A percentile compares a stretch with the other conserved stretches of the same genome.
phyloP scores from a whole-genome alignment of 1,140 invertebrate species.

The Radopholus similis region DNA sequence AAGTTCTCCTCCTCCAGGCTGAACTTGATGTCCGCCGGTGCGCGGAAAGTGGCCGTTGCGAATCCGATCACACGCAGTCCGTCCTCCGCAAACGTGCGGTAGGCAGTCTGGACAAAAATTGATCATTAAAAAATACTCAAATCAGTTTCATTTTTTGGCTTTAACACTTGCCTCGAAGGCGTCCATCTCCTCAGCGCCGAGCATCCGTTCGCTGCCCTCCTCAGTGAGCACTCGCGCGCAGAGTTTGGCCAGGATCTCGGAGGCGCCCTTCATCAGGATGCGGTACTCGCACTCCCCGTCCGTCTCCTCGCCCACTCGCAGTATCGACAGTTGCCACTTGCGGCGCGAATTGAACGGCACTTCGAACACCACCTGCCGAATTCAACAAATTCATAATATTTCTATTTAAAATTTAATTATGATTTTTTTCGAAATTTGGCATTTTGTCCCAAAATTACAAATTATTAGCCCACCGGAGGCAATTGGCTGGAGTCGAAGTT shows the following conservation, averaged over 20 bases:
- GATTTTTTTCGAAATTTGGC: neutral
- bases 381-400: too few relatives aligned
- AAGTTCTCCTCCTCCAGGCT: slow-evolving; percentile 40
- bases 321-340: slow-evolving; percentile 53
- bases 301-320: slow-evolving; percentile 11
- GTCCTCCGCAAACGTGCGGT: slow-evolving; percentile 14
- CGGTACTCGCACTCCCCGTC: slow-evolving; percentile 38
- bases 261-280: slow-evolving; percentile 53
- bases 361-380: slow-evolving; percentile 55
- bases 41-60: slow-evolving; percentile 39
- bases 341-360: slow-evolving; percentile 56
- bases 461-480: too few relatives aligned
- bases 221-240: slow-evolving; percentile 39
- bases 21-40: slow-evolving; percentile 32
- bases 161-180: slow-evolving; percentile 28
- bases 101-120: too few relatives aligned
- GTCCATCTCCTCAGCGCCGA: slow-evolving; percentile 24
- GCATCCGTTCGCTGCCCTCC: slow-evolving; percentile 6
- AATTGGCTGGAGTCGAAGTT: too few relatives aligned
- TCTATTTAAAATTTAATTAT: neutral
- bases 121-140: too few relatives aligned
- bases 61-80: slow-evolving; percentile 55
- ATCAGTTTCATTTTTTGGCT: too few relatives aligned
- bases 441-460: too few relatives aligned
- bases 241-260: slow-evolving; percentile 46